A percentile compares a stretch with the other conserved stretches of the same genome.
Evolutionary conservation across 2,888 invertebrate genomes (phyloP).

Genomic region (Torymus tubicola): DNA sequence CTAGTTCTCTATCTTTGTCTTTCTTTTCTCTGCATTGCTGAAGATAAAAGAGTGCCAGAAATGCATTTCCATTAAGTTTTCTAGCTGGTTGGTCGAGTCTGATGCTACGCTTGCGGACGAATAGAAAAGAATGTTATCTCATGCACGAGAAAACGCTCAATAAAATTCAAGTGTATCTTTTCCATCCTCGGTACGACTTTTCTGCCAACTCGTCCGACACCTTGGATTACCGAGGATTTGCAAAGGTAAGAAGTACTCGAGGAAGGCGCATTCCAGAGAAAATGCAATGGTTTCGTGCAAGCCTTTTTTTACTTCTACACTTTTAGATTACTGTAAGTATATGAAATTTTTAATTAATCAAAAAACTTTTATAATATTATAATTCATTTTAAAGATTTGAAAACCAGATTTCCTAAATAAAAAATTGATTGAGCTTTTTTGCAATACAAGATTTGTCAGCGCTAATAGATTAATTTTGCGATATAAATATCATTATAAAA

Average conservation of each 20-base stretch:
- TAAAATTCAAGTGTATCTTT: conserved; percentile 61
- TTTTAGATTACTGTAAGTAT: not conserved
- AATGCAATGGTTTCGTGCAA: conserved; percentile 19
- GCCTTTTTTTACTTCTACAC: conserved; percentile 24
- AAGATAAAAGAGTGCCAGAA: not conserved
- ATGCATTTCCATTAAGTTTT: conserved; percentile 36
- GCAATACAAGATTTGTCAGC: too few species aligned
- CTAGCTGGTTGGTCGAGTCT: conserved; percentile 21
- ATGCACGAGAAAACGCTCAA: conserved; percentile 52
- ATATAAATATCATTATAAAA: too few species aligned
- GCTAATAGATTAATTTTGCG: too few species aligned
- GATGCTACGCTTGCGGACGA: not conserved
- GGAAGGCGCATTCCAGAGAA: conserved; percentile 28
- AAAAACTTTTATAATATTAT: too few species aligned
- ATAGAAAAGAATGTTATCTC: conserved; percentile 13
- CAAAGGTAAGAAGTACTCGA: conserved; percentile 58
- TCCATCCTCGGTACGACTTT: conserved; percentile 57
- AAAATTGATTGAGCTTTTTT: too few species aligned
- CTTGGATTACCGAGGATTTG: conserved; percentile 64
- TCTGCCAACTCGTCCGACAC: conserved; percentile 57
- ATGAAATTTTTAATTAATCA: too few species aligned
- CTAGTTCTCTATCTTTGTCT: conserved; percentile 9
- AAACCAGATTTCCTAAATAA: too few species aligned
- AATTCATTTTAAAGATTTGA: too few species aligned
- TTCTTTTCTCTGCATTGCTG: too few species aligned